Conservation (phyloP, 2,888 invertebrate genomes). For the Willowsia nigromaculata region DNA sequence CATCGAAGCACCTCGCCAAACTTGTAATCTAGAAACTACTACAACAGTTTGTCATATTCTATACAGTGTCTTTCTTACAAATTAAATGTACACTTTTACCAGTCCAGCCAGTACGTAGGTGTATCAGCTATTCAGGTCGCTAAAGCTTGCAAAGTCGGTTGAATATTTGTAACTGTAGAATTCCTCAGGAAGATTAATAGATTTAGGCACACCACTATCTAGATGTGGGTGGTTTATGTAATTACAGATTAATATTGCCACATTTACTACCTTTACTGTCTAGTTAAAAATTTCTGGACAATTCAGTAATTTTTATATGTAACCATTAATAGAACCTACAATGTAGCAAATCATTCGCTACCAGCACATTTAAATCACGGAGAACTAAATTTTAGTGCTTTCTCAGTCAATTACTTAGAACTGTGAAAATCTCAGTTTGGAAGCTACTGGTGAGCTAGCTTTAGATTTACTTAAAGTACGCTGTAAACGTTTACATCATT, state of each 20-base stretch:
- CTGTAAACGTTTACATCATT: neutral
- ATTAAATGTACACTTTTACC: conserved; percentile 16
- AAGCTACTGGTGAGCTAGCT: conserved; percentile 17
- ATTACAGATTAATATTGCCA: neutral
- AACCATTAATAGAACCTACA: neutral
- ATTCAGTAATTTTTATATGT: neutral
- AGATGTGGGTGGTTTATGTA: neutral
- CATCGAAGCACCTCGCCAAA: neutral
- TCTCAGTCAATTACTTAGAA: neutral
- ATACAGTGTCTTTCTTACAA: conserved; percentile 22
- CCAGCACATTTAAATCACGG: neutral
- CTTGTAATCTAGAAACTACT: conserved; percentile 1
- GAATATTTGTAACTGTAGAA: neutral
- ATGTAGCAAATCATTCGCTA: neutral
- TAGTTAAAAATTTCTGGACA: neutral
- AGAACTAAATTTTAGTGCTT: neutral
- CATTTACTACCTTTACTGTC: neutral
- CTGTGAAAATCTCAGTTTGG: conserved; percentile 25
- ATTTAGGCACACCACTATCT: neutral
- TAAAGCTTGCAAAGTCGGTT: conserved; percentile 13
- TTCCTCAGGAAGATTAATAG: conserved; percentile 9
- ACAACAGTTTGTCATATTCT: neutral
- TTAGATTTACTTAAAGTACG: neutral
- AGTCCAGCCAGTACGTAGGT: conserved; percentile 51
- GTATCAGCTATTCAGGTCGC: conserved; percentile 44